Conservation (phyloP, 2,113 vertebrate species). For the Amphiprion percula region DNA sequence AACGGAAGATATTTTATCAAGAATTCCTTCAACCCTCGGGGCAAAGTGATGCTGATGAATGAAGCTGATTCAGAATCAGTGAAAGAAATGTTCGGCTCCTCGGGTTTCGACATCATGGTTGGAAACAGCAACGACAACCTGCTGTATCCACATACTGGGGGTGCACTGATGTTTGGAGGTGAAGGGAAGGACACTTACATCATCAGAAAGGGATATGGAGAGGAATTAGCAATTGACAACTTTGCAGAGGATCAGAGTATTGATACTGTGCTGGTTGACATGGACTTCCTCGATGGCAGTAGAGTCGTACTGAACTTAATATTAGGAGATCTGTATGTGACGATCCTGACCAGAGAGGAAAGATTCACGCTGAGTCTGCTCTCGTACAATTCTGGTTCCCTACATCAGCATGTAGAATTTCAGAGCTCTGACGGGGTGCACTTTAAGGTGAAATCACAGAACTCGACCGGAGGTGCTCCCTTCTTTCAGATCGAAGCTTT, state of each 20-base stretch:
- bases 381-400: slow-evolving; percentile 1
- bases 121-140: slow-evolving; percentile 59
- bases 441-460: slow-evolving; percentile 41
- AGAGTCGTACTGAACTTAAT: not conserved
- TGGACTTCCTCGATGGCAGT: slow-evolving; percentile 50
- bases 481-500: slow-evolving; percentile 47
- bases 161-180: slow-evolving; percentile 57
- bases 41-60: slow-evolving; percentile 39
- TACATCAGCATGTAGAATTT: slow-evolving; percentile 62
- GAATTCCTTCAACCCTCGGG: not conserved
- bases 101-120: slow-evolving; percentile 56
- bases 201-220: slow-evolving; percentile 56
- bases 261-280: slow-evolving; percentile 66
- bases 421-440: slow-evolving; percentile 63
- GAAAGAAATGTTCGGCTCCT: slow-evolving; percentile 61
- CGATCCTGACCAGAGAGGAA: slow-evolving; percentile 12
- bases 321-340: slow-evolving; percentile 11
- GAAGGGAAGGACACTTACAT: slow-evolving; percentile 63
- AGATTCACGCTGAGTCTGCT: slow-evolving; percentile 3
- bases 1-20: too few relatives aligned
- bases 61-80: slow-evolving; percentile 15
- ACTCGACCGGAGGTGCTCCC: not conserved
- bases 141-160: slow-evolving; percentile 61
- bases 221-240: slow-evolving; percentile 41
- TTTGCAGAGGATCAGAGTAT: slow-evolving; percentile 53